These are phyloP conservation scores for Catharus ustulatus DNA, from an alignment of 2,797 vertebrate genomes.

Conservation along the genomic window DNA sequence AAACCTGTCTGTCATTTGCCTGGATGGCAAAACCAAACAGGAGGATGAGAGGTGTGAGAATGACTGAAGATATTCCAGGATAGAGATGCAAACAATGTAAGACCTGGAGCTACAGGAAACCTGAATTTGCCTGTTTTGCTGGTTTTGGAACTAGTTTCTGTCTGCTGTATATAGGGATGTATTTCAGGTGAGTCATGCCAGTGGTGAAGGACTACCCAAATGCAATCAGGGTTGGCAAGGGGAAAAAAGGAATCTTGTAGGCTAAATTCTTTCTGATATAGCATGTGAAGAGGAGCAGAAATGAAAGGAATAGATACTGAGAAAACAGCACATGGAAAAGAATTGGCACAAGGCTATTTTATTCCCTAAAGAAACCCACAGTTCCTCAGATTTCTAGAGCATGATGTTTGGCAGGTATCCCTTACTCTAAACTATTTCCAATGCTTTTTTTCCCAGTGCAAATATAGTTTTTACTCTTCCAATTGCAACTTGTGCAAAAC, in stretches of 20 bases:
- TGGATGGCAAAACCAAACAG: neutral
- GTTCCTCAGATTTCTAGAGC: neutral
- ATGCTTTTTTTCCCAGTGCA: neutral
- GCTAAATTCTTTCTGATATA: neutral
- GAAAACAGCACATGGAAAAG: neutral
- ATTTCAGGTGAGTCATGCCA: neutral
- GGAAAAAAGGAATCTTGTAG: neutral
- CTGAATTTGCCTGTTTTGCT: conserved; percentile 42
- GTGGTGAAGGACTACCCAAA: neutral
- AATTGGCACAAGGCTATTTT: neutral
- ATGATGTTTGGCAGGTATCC: neutral
- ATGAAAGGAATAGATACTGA: neutral
- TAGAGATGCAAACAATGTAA: neutral
- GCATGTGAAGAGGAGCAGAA: neutral
- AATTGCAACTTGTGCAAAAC: neutral
- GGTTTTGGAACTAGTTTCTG: conserved; percentile 12
- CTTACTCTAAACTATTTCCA: neutral
- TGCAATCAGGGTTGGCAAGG: neutral
- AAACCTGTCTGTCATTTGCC: neutral
- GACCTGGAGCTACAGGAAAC: neutral
- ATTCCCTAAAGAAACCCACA: neutral
- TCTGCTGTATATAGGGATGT: neutral
- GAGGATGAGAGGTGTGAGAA: neutral
- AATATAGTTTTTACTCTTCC: neutral
- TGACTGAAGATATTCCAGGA: neutral